phyloP scores from a whole-genome alignment of 2,113 vertebrate species.

The Lagenorhynchus albirostris region DNA sequence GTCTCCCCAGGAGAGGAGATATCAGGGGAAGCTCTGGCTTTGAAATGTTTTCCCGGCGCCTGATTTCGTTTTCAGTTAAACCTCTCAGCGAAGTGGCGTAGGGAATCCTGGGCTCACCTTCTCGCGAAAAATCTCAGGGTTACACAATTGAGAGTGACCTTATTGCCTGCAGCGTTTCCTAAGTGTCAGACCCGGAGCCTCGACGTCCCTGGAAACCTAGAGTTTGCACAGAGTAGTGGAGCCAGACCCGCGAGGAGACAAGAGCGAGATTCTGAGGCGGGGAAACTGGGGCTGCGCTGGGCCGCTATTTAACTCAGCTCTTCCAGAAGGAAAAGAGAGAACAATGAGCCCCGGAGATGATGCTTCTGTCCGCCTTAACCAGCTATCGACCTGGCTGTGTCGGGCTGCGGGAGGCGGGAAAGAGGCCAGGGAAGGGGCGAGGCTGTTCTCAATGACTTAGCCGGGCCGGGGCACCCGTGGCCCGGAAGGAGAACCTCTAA shows the following conservation, averaged over 20 bases:
- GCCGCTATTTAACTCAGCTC: conserved; percentile 92
- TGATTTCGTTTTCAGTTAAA: conserved; percentile 66
- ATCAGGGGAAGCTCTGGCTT: not conserved
- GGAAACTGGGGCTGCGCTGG: conserved; percentile 84
- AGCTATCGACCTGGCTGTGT: conserved; percentile 85
- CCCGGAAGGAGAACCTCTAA: not conserved
- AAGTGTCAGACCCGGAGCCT: not conserved
- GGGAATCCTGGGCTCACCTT: not conserved
- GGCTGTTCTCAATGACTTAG: conserved; percentile 81
- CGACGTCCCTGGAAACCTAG: not conserved
- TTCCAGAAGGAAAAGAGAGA: conserved; percentile 89
- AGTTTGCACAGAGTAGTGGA: not conserved
- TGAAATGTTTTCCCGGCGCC: not conserved
- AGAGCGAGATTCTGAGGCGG: not conserved
- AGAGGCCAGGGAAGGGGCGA: conserved; percentile 84
- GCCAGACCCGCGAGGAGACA: not conserved
- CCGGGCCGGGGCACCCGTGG: conserved; percentile 9
- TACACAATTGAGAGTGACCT: not conserved
- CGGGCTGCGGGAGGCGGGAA: conserved; percentile 85
- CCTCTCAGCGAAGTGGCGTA: not conserved
- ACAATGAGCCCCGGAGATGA: conserved; percentile 84
- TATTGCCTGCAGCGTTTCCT: not conserved
- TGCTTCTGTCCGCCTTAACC: conserved; percentile 87
- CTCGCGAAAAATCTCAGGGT: not conserved
- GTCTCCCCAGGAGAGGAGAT: not conserved